A percentile compares a stretch with the other conserved stretches of the same genome.
phyloP scores from a whole-genome alignment of 2,113 vertebrate genomes.

The Ascaphus truei region DNA sequence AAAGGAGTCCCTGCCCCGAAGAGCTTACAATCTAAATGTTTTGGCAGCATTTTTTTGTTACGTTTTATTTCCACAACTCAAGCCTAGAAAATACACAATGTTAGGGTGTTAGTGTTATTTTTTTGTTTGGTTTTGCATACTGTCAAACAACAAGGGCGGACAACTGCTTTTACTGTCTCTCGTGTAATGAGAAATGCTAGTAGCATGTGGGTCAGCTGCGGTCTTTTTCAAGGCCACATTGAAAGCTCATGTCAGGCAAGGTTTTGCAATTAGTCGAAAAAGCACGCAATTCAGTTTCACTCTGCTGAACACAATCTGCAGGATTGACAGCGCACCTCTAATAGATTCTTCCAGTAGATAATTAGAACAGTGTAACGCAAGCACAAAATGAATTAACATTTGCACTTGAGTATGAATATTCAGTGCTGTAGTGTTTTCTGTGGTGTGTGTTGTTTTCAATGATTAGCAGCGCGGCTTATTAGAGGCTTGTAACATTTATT shows the following conservation, averaged over 20 bases:
- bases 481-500: conserved; percentile 39
- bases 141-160: not conserved
- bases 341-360: conserved; percentile 50
- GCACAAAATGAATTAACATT: conserved; percentile 51
- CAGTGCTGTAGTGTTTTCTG: conserved; percentile 37
- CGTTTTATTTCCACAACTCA: not conserved
- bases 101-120: not conserved
- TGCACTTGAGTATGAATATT: conserved; percentile 49
- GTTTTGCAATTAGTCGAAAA: conserved; percentile 48
- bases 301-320: conserved; percentile 44
- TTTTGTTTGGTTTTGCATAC: no score
- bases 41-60: not conserved
- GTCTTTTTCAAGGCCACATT: conserved; percentile 31
- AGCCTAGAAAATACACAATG: not conserved
- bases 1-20: no score
- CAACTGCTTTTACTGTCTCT: not conserved
- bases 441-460: conserved; percentile 36
- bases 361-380: conserved; percentile 46
- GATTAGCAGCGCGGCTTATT: conserved; percentile 38
- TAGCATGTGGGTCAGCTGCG: not conserved
- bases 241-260: conserved; percentile 40
- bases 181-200: not conserved
- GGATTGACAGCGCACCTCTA: conserved; percentile 45
- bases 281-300: conserved; percentile 42
- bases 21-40: no score